phyloP scores from a whole-genome alignment of 2,113 vertebrate species.

The Caloenas nicobarica region DNA sequence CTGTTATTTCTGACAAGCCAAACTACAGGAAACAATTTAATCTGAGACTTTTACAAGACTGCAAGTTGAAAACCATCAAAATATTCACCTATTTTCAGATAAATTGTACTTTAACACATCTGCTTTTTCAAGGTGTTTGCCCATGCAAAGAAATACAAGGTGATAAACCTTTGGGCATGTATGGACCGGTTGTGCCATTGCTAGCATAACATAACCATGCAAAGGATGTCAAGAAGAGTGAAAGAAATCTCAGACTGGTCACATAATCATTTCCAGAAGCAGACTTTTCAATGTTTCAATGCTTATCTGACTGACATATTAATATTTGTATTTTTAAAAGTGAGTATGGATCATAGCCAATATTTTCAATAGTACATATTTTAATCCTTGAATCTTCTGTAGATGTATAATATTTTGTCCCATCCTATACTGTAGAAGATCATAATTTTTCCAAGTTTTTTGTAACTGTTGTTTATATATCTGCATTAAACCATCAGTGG shows the following conservation, averaged over 20 bases:
- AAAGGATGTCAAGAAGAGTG: not conserved
- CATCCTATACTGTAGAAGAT: not conserved
- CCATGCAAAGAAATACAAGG: not conserved
- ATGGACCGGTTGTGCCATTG: not conserved
- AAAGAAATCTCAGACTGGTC: not conserved
- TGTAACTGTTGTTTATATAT: not conserved
- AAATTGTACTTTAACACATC: not conserved
- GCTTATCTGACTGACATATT: not conserved
- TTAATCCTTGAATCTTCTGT: not conserved
- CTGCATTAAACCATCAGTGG: not conserved
- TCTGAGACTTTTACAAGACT: not conserved
- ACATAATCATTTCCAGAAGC: not conserved
- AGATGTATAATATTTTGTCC: not conserved
- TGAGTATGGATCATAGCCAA: fast-evolving
- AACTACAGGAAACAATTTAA: not conserved
- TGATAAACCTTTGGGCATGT: fast-evolving
- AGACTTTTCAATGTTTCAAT: not conserved
- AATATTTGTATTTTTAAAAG: not conserved
- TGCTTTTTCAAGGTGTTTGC: not conserved
- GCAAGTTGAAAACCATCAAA: not conserved
- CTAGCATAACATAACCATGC: fast-evolving
- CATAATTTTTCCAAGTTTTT: not conserved
- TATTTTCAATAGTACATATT: not conserved
- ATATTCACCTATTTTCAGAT: not conserved
- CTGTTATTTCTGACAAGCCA: not conserved